Evolutionary conservation across 2,888 invertebrate species (phyloP).

Genomic region (Apamea anceps): DNA sequence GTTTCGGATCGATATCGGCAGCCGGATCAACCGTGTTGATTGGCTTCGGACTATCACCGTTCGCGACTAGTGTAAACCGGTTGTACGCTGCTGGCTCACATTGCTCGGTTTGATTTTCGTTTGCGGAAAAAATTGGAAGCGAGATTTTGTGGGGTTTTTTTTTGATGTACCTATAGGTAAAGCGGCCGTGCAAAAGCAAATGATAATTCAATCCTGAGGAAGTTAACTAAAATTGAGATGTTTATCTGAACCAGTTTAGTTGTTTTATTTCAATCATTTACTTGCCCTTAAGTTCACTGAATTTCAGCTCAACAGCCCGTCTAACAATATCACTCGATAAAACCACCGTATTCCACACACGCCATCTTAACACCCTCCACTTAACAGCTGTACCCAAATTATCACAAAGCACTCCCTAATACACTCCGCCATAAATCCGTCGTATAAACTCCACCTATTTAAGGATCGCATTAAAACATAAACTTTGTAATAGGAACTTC

Average conservation of each 20-base stretch:
- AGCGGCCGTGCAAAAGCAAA: neutral
- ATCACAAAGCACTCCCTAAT: constrained; percentile 42
- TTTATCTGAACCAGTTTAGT: neutral
- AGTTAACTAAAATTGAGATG: neutral
- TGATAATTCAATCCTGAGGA: constrained; percentile 1
- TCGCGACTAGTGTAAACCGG: constrained; percentile 66
- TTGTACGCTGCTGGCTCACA: constrained; percentile 57
- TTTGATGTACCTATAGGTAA: constrained; percentile 9
- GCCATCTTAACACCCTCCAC: constrained; percentile 11
- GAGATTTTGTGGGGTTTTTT: constrained; percentile 36
- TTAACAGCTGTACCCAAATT: constrained; percentile 34
- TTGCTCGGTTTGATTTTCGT: constrained; percentile 55
- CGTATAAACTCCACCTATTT: constrained; percentile 42
- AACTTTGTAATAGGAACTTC: constrained; percentile 36
- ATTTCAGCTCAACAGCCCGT: neutral
- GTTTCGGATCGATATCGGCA: constrained; percentile 66
- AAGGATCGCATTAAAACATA: constrained; percentile 33
- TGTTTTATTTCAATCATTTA: neutral
- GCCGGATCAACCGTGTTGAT: constrained; percentile 79
- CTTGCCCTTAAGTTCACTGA: neutral
- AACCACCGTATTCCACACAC: constrained; percentile 18
- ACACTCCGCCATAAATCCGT: constrained; percentile 39
- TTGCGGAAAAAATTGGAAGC: constrained; percentile 50
- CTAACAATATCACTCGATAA: constrained; percentile 26
- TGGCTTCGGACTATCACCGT: constrained; percentile 73